Conservation (phyloP, 2,113 vertebrate genomes). For the Galeopterus variegatus region DNA sequence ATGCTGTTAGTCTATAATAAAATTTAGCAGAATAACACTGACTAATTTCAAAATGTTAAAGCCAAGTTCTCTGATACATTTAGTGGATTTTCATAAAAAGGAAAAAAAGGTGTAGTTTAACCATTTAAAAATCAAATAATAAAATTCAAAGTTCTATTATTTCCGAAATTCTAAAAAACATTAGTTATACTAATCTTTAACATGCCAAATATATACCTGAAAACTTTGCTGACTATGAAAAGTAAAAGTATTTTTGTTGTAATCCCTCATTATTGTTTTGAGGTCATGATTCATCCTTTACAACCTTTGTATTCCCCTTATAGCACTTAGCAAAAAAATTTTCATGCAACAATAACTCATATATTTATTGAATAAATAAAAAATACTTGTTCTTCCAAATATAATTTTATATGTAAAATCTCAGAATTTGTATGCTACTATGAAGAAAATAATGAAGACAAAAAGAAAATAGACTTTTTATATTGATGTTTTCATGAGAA, state of each 20-base stretch:
- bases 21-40: conserved; percentile 63
- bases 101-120: background rate
- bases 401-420: conserved; percentile 42
- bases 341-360: background rate
- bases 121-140: conserved; percentile 4
- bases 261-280: background rate
- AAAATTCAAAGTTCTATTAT: background rate
- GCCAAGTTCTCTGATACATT: conserved; percentile 7
- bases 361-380: background rate
- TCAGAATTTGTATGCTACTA: background rate
- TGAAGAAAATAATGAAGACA: background rate
- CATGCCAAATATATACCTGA: background rate
- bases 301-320: background rate
- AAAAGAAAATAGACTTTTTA: background rate
- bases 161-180: conserved; percentile 35
- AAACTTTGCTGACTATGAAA: background rate
- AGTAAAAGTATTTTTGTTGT: background rate
- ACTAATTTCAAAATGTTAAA: conserved; percentile 71
- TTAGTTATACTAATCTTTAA: background rate
- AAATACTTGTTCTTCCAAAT: background rate
- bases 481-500: conserved; percentile 10
- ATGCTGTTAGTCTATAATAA: conserved; percentile 61
- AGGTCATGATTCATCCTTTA: background rate
- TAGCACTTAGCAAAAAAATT: background rate
- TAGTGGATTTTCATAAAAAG: conserved; percentile 33